Conservation (phyloP, 2,113 vertebrate genomes). For the Ctenodactylus gundi region DNA sequence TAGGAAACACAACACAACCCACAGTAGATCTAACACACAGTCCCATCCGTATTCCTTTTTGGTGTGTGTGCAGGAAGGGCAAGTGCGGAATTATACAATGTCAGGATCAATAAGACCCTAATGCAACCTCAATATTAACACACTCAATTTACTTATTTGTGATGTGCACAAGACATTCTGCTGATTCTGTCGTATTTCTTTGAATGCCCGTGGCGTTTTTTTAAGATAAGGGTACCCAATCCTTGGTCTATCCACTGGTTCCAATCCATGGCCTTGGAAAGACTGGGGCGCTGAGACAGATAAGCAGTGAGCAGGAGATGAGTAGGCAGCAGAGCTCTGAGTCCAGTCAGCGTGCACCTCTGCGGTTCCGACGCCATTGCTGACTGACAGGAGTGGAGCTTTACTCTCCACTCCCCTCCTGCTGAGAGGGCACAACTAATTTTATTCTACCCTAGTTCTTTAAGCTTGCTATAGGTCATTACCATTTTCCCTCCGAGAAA, state of each 20-base stretch:
- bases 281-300: too few species aligned
- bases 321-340: too few species aligned
- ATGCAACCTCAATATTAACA: not conserved
- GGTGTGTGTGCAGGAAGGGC: not conserved
- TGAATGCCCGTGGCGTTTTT: constrained; percentile 1
- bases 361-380: too few species aligned
- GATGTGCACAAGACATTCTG: not conserved
- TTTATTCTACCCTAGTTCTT: not conserved
- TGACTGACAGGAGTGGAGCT: too few species aligned
- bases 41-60: not conserved
- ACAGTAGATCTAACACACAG: not conserved
- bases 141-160: not conserved
- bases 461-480: not conserved
- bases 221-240: too few species aligned
- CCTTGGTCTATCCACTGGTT: too few species aligned
- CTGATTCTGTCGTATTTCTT: not conserved
- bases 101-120: not conserved
- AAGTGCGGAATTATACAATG: not conserved
- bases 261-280: too few species aligned
- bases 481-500: not conserved
- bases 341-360: too few species aligned
- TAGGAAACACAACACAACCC: not conserved
- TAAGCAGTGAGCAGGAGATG: too few species aligned
- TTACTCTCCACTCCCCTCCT: too few species aligned
- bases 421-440: not conserved